Conservation (phyloP, 2,888 invertebrate genomes). For the Nemotelus pantherinus region DNA sequence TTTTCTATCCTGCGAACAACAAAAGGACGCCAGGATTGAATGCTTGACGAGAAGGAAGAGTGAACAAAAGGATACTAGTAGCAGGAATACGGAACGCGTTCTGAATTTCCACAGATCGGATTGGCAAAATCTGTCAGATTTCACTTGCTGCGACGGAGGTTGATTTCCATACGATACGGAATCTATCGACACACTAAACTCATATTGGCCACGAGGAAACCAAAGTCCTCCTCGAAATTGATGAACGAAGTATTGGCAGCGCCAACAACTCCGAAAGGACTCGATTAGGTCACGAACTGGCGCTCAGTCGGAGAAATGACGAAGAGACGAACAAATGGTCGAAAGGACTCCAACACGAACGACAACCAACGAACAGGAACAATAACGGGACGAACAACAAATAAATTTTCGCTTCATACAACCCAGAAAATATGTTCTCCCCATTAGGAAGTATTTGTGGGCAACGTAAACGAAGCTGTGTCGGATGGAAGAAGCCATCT, state of each 20-base stretch:
- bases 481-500: too few relatives aligned
- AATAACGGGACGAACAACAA: constrained; percentile 42
- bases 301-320: not conserved
- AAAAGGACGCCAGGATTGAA: too few relatives aligned
- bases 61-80: not conserved
- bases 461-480: constrained; percentile 3
- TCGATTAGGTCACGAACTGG: not conserved
- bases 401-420: constrained; percentile 41
- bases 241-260: constrained; percentile 11
- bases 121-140: constrained; percentile 26
- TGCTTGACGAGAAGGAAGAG: not conserved
- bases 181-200: constrained; percentile 44
- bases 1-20: too few relatives aligned
- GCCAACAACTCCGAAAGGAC: not conserved
- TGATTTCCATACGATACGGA: constrained; percentile 44
- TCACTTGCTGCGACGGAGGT: not conserved
- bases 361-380: constrained; percentile 41
- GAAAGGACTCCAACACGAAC: constrained; percentile 12
- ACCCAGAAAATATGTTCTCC: constrained; percentile 44
- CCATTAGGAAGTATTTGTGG: constrained; percentile 34
- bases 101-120: constrained; percentile 15
- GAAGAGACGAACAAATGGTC: not conserved
- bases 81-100: constrained; percentile 7
- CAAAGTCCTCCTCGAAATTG: constrained; percentile 16
- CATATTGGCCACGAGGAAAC: constrained; percentile 23